Conservation (phyloP, 2,888 invertebrate genomes). For the Copidosoma aretas region DNA sequence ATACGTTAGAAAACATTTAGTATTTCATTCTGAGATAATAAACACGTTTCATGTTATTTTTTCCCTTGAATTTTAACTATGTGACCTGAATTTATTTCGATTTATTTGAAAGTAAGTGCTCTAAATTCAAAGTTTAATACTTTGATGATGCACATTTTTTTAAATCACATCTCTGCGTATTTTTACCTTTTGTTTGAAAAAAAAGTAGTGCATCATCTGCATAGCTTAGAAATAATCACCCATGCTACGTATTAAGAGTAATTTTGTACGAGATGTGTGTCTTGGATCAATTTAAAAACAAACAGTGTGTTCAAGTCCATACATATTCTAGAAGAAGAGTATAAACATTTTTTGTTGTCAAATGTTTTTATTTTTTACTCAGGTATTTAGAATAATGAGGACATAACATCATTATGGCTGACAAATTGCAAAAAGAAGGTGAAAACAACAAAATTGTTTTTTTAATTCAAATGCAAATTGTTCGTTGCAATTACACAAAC, state of each 20-base stretch:
- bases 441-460: neutral
- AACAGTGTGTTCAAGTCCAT: neutral
- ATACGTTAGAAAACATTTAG: no score
- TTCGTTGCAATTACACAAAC: neutral
- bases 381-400: slow-evolving; percentile 34
- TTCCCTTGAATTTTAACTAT: no score
- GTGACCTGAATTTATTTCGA: no score
- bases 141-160: no score
- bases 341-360: neutral
- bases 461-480: neutral
- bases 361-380: neutral
- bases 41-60: no score
- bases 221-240: neutral
- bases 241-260: no score
- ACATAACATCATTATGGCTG: slow-evolving; percentile 29
- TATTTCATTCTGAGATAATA: no score
- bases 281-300: neutral
- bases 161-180: no score
- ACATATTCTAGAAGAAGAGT: neutral
- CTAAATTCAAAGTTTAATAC: no score
- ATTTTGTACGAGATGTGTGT: neutral
- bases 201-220: no score
- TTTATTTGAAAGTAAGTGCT: no score
- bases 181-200: no score
- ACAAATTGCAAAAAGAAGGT: slow-evolving; percentile 18